Conservation (phyloP, 2,113 vertebrate species). For the Dromas ardeola region DNA sequence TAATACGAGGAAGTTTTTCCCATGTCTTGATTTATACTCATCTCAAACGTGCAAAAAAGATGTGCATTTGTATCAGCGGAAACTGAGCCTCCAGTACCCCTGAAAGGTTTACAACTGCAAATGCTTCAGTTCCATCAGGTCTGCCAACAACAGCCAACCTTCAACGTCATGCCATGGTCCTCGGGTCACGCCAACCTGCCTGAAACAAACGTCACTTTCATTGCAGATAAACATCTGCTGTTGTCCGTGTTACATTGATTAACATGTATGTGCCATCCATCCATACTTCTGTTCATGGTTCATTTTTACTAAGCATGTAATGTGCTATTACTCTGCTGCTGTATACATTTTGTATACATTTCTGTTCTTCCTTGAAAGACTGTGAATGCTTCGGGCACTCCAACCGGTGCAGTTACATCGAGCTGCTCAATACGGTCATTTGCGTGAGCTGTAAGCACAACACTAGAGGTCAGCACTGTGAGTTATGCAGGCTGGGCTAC, state of each 20-base stretch:
- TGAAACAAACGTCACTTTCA: slow-evolving; percentile 74
- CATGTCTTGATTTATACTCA: background rate
- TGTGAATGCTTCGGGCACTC: slow-evolving; percentile 99
- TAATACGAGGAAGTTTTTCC: background rate
- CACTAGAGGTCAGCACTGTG: slow-evolving; percentile 99
- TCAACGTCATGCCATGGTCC: slow-evolving; percentile 49
- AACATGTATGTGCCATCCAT: slow-evolving; percentile 69
- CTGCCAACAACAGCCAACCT: slow-evolving; percentile 62
- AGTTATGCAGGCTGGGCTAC: slow-evolving; percentile 99
- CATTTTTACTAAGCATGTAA: slow-evolving; percentile 87
- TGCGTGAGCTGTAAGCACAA: slow-evolving; percentile 99
- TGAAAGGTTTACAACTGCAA: slow-evolving; percentile 80
- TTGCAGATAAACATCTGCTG: slow-evolving; percentile 74
- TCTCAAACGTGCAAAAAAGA: slow-evolving; percentile 44
- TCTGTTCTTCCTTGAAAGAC: slow-evolving; percentile 94
- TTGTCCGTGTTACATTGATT: slow-evolving; percentile 68
- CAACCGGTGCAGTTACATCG: slow-evolving; percentile 99
- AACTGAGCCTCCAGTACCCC: slow-evolving; percentile 43
- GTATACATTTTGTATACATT: slow-evolving; percentile 81
- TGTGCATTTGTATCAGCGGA: slow-evolving; percentile 30
- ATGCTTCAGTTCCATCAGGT: slow-evolving; percentile 77
- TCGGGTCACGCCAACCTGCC: slow-evolving; percentile 75
- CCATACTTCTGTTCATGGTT: slow-evolving; percentile 71
- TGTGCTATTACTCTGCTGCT: slow-evolving; percentile 77
- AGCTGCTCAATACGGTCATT: slow-evolving; percentile 98